Base-by-base conservation (phyloP, 1,140 invertebrate species). In the Asobara japonica region DNA sequence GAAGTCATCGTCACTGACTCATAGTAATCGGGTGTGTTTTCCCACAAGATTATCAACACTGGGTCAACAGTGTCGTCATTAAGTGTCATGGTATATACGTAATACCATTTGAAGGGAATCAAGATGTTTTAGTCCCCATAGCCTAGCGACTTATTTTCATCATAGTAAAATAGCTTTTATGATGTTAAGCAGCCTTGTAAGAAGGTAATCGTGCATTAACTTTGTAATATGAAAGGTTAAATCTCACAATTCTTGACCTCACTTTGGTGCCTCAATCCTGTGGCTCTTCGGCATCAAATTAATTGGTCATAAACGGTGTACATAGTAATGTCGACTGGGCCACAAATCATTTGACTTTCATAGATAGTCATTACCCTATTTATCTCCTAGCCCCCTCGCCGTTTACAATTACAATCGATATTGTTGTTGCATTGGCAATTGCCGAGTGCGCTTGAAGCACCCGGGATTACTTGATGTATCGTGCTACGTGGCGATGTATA, bases 11-110 rank as follows among this genome's bases (percentile, higher is more conserved):
- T 70, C 36, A 36, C 25, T 71, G 69, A 71, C 69, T 71, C 64
- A 71, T 71, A 61, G 51, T 31, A 71, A 71, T 71, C 31, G 65
- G 25, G 65, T 22, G 30, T 25, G 25, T 71, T 51, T 65, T 64
- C 38, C 30, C 45, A 18, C n/a, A 4, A 13, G 41, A 45, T 45
- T 16, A 45, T 45, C 31, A 33, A 6, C 31, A 16, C 18, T 27
- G 36, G 69, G 62, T 71, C 61, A 71, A 71, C 65, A 71, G 65
- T 71, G 69, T 71, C 69, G 64, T 71, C 60, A 71, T 62, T 48
- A 65, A 29, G 60, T 16, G 25, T 29, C 33, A 33, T 36, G 41
- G 62, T 69, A 27, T 56, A 64, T 41, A 65, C 18, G 69, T 36
- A 60, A 45, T 16, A 16, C 30, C 61, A n/a, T 16, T 64, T 36